A percentile compares a stretch with the other conserved stretches of the same genome.
These are phyloP conservation scores for Eledona agricola DNA, from an alignment of 2,888 invertebrate species.

Conservation along the genomic window DNA sequence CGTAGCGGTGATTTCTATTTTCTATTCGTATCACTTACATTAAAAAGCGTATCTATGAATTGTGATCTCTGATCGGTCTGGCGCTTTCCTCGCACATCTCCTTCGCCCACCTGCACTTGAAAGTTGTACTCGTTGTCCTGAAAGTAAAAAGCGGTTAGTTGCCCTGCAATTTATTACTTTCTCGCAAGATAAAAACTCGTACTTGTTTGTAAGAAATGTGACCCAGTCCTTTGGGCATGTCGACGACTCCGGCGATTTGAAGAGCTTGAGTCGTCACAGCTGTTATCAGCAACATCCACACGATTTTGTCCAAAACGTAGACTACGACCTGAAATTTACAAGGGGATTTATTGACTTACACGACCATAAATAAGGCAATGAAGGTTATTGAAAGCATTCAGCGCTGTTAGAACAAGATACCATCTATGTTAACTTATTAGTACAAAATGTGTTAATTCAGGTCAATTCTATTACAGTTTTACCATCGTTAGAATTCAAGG, in stretches of 20 bases:
- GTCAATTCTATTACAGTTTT: too few species aligned
- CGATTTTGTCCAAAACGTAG: constrained; percentile 58
- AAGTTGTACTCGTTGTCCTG: constrained; percentile 54
- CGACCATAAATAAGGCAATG: too few species aligned
- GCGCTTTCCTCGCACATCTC: constrained; percentile 52
- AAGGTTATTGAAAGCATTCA: too few species aligned
- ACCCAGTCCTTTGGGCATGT: constrained; percentile 53
- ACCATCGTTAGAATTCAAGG: too few species aligned
- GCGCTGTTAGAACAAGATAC: too few species aligned
- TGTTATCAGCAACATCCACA: constrained; percentile 58
- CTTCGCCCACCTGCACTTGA: constrained; percentile 48
- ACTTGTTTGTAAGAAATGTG: constrained; percentile 55
- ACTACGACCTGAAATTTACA: constrained; percentile 52
- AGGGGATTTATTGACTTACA: neutral
- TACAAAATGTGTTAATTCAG: too few species aligned
- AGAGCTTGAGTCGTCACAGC: constrained; percentile 58
- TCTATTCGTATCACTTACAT: too few species aligned
- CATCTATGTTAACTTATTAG: too few species aligned
- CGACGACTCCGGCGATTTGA: constrained; percentile 59
- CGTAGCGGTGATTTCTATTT: too few species aligned
- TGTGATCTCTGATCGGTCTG: constrained; percentile 54
- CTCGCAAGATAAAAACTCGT: constrained; percentile 16
- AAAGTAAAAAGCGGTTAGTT: constrained; percentile 31
- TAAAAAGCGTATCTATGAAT: constrained; percentile 58
- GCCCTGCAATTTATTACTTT: constrained; percentile 4